Conservation (phyloP, 2,797 vertebrate genomes). For the Tadarida brasiliensis region DNA sequence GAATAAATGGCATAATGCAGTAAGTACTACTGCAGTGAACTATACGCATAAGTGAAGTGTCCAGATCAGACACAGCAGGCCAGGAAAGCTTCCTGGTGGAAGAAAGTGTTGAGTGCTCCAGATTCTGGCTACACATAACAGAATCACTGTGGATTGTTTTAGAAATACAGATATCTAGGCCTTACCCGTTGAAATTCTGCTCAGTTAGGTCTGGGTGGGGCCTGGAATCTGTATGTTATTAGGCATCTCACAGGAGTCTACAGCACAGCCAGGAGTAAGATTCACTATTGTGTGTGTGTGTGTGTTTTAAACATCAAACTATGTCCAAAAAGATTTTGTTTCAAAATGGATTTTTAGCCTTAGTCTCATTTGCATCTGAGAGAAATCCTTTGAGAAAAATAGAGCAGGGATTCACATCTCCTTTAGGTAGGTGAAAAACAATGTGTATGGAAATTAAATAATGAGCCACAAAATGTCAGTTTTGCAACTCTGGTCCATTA, state of each 20-base stretch:
- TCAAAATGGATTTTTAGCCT: slow-evolving; percentile 7
- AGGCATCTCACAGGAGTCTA: background rate
- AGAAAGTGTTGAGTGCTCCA: background rate
- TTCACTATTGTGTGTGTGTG: background rate
- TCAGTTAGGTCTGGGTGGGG: background rate
- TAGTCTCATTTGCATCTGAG: background rate
- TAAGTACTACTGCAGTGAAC: background rate
- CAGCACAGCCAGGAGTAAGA: background rate
- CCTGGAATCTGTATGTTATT: slow-evolving; percentile 41
- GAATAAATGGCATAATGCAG: background rate
- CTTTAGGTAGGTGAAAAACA: background rate
- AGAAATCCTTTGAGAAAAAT: slow-evolving; percentile 3
- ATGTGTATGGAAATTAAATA: background rate
- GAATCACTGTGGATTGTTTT: background rate
- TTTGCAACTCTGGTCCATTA: background rate
- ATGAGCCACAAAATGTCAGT: background rate
- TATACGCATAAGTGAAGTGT: background rate
- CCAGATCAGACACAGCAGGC: background rate
- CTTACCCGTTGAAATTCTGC: background rate
- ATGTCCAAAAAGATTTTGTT: slow-evolving; percentile 22
- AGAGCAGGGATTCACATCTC: background rate
- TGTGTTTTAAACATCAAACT: background rate
- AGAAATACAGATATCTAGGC: background rate
- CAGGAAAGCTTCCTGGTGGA: background rate
- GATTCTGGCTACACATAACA: background rate